Evolutionary conservation across 2,113 vertebrate species (phyloP), one percentile per base, ranked within the genome.

Genomic region (Cyprinodon brontotheroides): DNA sequence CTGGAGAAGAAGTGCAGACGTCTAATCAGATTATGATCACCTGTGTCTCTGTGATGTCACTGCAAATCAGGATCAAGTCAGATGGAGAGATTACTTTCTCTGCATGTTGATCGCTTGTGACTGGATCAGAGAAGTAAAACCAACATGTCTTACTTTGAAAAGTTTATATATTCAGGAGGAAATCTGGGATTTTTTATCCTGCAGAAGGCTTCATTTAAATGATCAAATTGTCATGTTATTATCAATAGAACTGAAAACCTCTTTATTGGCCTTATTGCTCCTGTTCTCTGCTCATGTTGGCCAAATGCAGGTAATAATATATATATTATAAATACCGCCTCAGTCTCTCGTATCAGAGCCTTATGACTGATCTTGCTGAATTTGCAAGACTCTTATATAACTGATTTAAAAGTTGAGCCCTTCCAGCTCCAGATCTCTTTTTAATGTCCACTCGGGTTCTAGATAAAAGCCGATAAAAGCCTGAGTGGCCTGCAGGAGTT

Each of bases 401-500:
- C 50, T 61, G 29, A 70, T 65, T 29, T 17, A 69, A 61, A 65
- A 6, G 3, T 40, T 41, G 68, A 73, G 64, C 4, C 59, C 4
- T 36, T 1, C 17, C 3, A 45, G 68, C 41, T 75, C 53, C 68
- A 43, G 12, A 48, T 61, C 36, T 67, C 8, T 70, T 67, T 50
- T 11, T 11, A 73, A 41, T 37, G 53, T 0, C 37, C 62, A 65
- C 72, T 38, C 29, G 14, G 68, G 65, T 5, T 13, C 47, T 39
- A 29, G 50, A 11, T 29, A 47, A 65, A 59, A 73, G 61, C 45
- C 12, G 11, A 6, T 40, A n/a, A 53, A 64, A 53, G 65, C 43
- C 43, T 70, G 20, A 11, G 11, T 7, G 0, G 75, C 78, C 65
- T 67, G 72, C 64, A 61, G 68, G 4, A 13, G 2, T 61, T 57